Conservation (phyloP, 2,888 invertebrate genomes). For the Monopis laevigella region DNA sequence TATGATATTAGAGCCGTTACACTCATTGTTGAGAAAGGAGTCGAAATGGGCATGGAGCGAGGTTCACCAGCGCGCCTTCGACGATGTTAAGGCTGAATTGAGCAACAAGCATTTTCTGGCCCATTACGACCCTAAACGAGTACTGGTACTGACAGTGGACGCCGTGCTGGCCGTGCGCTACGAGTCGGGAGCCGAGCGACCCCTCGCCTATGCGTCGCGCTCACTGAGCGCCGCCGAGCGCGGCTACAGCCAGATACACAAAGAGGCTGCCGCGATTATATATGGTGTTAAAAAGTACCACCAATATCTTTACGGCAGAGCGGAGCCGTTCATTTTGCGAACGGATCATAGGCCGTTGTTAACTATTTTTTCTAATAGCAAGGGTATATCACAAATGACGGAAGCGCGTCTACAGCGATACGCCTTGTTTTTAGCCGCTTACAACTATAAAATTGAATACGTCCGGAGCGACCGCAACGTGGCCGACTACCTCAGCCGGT, state of each 20-base stretch:
- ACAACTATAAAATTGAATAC: constrained; percentile 5
- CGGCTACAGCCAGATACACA: neutral
- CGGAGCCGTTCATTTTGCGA: neutral
- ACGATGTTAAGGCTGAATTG: neutral
- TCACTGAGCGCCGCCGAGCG: neutral
- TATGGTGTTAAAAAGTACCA: neutral
- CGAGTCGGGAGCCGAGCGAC: too few species aligned
- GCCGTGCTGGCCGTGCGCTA: neutral
- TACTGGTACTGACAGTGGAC: neutral
- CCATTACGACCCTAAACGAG: neutral
- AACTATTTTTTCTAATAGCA: neutral
- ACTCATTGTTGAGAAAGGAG: neutral
- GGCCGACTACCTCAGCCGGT: neutral
- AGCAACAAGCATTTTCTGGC: neutral
- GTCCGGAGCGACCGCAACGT: neutral
- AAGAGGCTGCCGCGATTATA: neutral
- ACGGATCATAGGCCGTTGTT: neutral
- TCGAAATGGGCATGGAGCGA: neutral
- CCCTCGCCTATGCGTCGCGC: neutral
- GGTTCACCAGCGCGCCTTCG: neutral
- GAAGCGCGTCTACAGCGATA: neutral
- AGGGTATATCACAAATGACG: neutral
- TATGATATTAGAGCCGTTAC: neutral
- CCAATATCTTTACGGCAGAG: neutral
- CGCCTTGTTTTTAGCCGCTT: neutral